These are phyloP conservation scores for Herpailurus yagouaroundi DNA, from an alignment of 2,113 vertebrate genomes.

Conservation along the genomic window DNA sequence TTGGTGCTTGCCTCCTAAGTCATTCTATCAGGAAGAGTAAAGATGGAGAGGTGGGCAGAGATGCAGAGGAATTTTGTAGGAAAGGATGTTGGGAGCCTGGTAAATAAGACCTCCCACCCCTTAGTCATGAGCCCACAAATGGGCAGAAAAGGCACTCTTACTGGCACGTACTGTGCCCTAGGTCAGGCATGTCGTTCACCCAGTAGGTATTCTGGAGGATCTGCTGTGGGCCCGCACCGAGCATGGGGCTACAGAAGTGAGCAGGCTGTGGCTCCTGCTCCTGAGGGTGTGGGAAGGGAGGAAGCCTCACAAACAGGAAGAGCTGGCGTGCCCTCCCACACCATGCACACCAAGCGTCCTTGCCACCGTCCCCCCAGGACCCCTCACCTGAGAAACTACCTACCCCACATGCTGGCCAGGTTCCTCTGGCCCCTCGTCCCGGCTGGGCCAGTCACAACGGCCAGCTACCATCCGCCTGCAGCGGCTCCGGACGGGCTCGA, in stretches of 20 bases:
- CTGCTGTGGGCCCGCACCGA: background rate
- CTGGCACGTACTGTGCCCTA: background rate
- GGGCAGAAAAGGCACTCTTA: background rate
- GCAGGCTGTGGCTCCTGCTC: background rate
- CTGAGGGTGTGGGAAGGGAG: background rate
- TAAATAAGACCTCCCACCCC: background rate
- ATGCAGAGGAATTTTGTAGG: background rate
- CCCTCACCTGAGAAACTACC: background rate
- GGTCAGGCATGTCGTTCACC: background rate
- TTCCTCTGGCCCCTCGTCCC: background rate
- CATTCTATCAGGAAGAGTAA: background rate
- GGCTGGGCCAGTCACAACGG: background rate
- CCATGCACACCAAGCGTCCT: no score
- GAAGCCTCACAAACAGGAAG: background rate
- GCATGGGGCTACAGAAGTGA: background rate
- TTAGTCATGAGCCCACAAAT: background rate
- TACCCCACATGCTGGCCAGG: background rate
- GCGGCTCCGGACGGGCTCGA: background rate
- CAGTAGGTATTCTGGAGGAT: background rate
- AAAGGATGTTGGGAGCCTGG: background rate
- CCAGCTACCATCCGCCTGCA: accelerated
- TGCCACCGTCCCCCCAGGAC: background rate
- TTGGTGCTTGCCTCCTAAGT: background rate
- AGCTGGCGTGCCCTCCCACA: background rate
- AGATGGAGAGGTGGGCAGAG: background rate